Base-by-base conservation (phyloP, 2,888 invertebrate species). In the Drosophila pullipes region DNA sequence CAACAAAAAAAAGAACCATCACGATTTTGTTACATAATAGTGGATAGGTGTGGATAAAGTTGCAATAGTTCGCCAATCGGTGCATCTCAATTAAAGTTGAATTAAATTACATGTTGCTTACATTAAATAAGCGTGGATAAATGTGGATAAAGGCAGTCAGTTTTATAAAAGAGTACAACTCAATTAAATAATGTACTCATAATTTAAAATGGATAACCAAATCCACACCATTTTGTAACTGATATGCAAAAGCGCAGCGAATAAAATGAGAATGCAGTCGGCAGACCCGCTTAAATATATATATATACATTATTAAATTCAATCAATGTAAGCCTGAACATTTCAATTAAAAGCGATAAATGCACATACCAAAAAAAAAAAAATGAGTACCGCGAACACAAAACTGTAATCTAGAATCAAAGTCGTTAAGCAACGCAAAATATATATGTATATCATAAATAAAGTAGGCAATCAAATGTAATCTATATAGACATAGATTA, bases 361-460 rank as follows among this genome's bases (percentile, higher is more conserved):
- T 22, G 30, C 37, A 47, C 13, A 47, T 6, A 13, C 25, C 1
- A 28, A 28, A 28, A 30, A 50, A 16, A 28, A 22, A 37, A 55
- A n/a, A 18, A 7, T 11, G 50, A 30, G 25, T 49, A 62, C 30
- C 31, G 6, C 37, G 13, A 30, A 50, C 37, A 33, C 31, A 73
- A 54, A 79, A 62, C 33, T 39, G 50, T 41, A 62, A 70, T 78
- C 68, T 60, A 50, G 37, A 52, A 44, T 59, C 61, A 52, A 63
- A 68, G 54, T 47, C 25, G 33, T 70, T 60, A 47, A 47, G 39
- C 54, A 63, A 41, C 58, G 16, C 30, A 39, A 75, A 41, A 49
- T 66, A 61, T 64, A 57, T 62, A 52, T 58, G 50, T 64, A 57
- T 52, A 4, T 53, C 33, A 18, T 52, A 65, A 47, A 44, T 65